Evolutionary conservation across 2,888 invertebrate genomes (phyloP).

Genomic region (Gisinianus flammeolus): DNA sequence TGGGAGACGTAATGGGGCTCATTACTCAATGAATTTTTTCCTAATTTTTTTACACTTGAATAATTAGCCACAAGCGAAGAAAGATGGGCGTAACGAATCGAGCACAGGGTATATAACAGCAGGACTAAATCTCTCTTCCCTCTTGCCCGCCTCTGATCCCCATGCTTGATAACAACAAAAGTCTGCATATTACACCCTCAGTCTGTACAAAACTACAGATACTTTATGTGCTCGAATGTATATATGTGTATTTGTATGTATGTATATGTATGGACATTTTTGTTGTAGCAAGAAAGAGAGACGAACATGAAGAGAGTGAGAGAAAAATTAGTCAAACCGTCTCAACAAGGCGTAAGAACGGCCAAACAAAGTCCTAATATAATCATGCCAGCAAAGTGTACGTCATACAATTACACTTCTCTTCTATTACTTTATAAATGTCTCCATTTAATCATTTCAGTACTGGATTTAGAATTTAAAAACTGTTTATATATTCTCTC

Average conservation of each 20-base stretch:
- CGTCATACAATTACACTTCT: neutral
- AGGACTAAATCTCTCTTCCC: conserved; percentile 49
- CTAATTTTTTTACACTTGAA: conserved; percentile 46
- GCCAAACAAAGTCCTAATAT: conserved; percentile 13
- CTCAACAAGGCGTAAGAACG: conserved; percentile 13
- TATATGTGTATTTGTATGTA: neutral
- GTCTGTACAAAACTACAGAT: conserved; percentile 3
- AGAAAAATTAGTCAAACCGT: neutral
- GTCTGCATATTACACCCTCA: conserved; percentile 35
- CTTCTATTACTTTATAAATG: conserved; percentile 4
- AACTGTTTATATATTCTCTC: neutral
- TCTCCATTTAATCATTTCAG: conserved; percentile 13
- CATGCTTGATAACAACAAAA: conserved; percentile 23
- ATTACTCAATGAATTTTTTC: conserved; percentile 57
- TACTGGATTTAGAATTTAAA: neutral
- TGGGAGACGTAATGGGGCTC: conserved; percentile 47
- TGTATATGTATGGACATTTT: neutral
- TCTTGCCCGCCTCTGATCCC: conserved; percentile 47
- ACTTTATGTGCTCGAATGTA: neutral
- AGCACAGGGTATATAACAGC: conserved; percentile 52
- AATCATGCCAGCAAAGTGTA: neutral
- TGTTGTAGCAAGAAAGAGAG: neutral
- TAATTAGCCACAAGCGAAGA: conserved; percentile 57
- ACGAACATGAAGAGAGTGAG: neutral
- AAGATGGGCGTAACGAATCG: conserved; percentile 58